A percentile compares a stretch with the other conserved stretches of the same genome.
These are phyloP conservation scores for Lepas anatifera DNA, from an alignment of 2,888 invertebrate genomes.

Conservation along the genomic window DNA sequence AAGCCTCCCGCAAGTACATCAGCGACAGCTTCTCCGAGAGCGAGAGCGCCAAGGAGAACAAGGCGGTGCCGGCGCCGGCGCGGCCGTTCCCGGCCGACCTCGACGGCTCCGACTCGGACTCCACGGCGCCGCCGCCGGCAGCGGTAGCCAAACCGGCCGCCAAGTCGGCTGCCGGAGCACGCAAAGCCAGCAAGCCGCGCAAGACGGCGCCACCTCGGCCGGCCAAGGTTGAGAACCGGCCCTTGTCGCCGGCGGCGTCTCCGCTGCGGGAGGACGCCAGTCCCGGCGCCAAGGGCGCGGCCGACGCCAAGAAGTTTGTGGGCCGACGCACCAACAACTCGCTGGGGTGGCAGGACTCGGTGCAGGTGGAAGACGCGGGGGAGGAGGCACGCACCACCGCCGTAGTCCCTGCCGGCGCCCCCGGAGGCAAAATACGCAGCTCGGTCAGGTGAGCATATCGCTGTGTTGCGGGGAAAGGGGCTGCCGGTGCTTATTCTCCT, in stretches of 20 bases:
- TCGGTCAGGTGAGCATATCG: not conserved
- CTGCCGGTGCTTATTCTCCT: too few species aligned
- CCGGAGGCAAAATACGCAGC: not conserved
- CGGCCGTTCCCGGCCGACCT: not conserved
- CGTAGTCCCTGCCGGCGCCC: not conserved
- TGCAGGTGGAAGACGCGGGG: slow-evolving; percentile 4
- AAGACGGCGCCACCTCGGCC: not conserved
- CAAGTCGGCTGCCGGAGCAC: not conserved
- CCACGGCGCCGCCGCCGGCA: not conserved
- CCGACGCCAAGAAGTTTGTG: not conserved
- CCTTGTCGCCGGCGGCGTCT: not conserved
- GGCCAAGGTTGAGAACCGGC: not conserved
- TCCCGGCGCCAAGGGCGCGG: too few species aligned
- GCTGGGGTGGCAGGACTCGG: slow-evolving; percentile 23
- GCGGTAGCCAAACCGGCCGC: not conserved
- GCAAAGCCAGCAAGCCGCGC: not conserved
- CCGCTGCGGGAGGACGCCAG: not conserved
- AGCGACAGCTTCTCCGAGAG: not conserved
- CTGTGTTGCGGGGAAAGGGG: too few species aligned
- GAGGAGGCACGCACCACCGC: slow-evolving; percentile 17
- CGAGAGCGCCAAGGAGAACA: slow-evolving; percentile 4
- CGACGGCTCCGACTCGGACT: not conserved
- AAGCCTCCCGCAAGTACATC: slow-evolving; percentile 6
- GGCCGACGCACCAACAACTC: slow-evolving; percentile 26
- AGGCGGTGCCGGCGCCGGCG: not conserved